Percentiles rank a stretch among this genome's conserved stretches.
phyloP scores from a whole-genome alignment of 92 coral and sea anemone genomes.

The Heteractis magnifica region DNA sequence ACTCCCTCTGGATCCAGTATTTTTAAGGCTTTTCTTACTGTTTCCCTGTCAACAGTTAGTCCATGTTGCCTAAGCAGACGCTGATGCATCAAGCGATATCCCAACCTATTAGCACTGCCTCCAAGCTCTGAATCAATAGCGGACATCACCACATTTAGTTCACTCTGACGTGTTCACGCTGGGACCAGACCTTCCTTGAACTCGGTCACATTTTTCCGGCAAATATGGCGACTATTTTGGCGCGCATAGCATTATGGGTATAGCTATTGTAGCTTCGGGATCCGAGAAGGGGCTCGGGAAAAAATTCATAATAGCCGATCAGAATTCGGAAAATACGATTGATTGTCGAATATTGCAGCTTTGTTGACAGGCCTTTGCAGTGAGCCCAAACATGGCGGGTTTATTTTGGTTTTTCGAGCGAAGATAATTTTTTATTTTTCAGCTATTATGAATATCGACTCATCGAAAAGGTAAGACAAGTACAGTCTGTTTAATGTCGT shows the following conservation, averaged over 20 bases:
- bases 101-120: too few species aligned
- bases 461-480: conserved; percentile 5
- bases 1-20: too few species aligned
- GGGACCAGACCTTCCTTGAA: conserved; percentile 4
- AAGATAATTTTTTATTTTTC: background rate
- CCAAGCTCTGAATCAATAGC: too few species aligned
- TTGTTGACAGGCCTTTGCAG: conserved; percentile 11
- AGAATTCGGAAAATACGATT: conserved; percentile 5
- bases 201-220: background rate
- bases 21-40: too few species aligned
- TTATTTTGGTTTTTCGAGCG: conserved; percentile 2
- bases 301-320: background rate
- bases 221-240: conserved; percentile 1
- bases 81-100: too few species aligned
- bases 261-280: background rate
- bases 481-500: conserved; percentile 5
- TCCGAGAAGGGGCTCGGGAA: conserved; percentile 4
- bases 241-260: conserved; percentile 6
- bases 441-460: background rate
- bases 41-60: too few species aligned
- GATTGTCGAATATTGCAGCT: background rate
- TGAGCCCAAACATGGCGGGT: conserved; percentile 8
- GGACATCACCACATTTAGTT: too few species aligned
- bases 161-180: background rate
- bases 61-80: too few species aligned